These are phyloP conservation scores for Prochilodus magdalenae DNA, from an alignment of 2,113 vertebrate genomes.

Conservation along the genomic window DNA sequence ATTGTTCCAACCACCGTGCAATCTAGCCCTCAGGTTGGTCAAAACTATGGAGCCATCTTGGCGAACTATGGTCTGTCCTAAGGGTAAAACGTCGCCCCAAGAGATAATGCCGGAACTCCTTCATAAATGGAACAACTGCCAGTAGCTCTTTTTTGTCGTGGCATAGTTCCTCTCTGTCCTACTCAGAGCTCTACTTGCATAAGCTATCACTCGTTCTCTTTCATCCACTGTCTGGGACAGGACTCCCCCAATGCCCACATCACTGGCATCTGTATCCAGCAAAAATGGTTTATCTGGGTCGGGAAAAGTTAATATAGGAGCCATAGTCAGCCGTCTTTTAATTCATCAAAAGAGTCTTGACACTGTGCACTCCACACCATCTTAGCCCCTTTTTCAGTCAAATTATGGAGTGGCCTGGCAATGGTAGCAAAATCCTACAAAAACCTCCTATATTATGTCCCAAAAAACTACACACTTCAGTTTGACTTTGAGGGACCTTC, in stretches of 20 bases:
- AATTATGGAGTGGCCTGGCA: no score
- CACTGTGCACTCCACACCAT: no score
- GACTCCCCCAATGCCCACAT: conserved; percentile 34
- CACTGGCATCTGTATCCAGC: no score
- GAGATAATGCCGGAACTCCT: not conserved
- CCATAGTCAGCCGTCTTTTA: no score
- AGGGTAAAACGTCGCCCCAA: not conserved
- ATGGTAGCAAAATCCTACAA: no score
- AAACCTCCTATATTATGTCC: not conserved
- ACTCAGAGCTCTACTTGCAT: conserved; percentile 18
- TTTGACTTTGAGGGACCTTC: not conserved
- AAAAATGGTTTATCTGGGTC: conserved; percentile 25
- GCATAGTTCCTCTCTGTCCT: conserved; percentile 12
- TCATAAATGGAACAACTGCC: not conserved
- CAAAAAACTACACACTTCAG: not conserved
- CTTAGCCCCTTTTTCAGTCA: no score
- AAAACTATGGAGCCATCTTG: conserved; percentile 16
- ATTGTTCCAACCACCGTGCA: conserved; percentile 26
- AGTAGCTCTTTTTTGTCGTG: conserved; percentile 23
- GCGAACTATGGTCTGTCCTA: conserved; percentile 29
- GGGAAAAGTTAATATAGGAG: no score
- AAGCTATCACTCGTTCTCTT: conserved; percentile 6
- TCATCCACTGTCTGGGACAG: not conserved
- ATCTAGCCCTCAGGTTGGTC: conserved; percentile 26
- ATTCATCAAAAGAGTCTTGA: no score